A percentile compares a stretch with the other conserved stretches of the same genome.
These are phyloP conservation scores for Dryomyza anilis DNA, from an alignment of 2,888 invertebrate species.

Conservation along the genomic window DNA sequence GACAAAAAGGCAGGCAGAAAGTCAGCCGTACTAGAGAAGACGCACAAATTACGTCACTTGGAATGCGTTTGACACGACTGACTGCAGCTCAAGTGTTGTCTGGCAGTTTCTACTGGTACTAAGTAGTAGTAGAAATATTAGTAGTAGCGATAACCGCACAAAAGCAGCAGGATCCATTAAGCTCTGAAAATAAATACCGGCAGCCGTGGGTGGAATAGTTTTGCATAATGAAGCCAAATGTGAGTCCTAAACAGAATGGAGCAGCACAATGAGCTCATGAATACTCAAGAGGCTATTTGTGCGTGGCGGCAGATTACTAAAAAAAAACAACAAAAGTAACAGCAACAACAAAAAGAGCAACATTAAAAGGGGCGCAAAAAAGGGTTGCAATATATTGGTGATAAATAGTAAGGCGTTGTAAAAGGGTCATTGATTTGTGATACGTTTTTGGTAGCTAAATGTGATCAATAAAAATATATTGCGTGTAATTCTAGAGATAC, in stretches of 20 bases:
- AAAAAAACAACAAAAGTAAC: background rate
- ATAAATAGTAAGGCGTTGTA: too few relatives aligned
- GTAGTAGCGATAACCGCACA: too few relatives aligned
- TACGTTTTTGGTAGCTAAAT: too few relatives aligned
- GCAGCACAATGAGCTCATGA: background rate
- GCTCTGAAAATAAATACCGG: background rate
- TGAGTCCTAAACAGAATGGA: too few relatives aligned
- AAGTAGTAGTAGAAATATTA: too few relatives aligned
- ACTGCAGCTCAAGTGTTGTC: background rate
- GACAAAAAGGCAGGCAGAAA: background rate
- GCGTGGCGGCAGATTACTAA: background rate
- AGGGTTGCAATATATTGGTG: too few relatives aligned
- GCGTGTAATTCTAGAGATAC: too few relatives aligned
- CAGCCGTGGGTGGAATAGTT: background rate
- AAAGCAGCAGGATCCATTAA: background rate
- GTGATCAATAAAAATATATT: too few relatives aligned
- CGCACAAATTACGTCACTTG: slow-evolving; percentile 19
- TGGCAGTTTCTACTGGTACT: too few relatives aligned
- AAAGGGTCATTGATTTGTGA: too few relatives aligned
- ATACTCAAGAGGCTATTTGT: slow-evolving; percentile 14
- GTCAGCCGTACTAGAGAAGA: slow-evolving; percentile 1
- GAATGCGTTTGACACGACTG: background rate
- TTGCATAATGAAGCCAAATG: slow-evolving; percentile 16
- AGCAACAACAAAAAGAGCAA: too few relatives aligned
- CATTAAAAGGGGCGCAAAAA: background rate